phyloP scores from a whole-genome alignment of 2,888 invertebrate species.

The Carterocephalus palaemon region DNA sequence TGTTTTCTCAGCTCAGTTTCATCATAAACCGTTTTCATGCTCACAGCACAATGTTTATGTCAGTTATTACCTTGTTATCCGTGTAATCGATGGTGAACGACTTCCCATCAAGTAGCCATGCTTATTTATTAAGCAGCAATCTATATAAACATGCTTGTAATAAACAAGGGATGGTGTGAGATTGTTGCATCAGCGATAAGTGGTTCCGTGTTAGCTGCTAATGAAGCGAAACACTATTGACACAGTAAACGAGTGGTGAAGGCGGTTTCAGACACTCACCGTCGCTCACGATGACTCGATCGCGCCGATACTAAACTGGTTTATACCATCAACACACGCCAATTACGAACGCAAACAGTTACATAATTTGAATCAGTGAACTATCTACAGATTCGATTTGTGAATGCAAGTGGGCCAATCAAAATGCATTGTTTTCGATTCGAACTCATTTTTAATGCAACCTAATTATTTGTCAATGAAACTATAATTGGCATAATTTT shows the following conservation, averaged over 20 bases:
- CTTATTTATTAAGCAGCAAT: too few relatives aligned
- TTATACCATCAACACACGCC: slow-evolving; percentile 41
- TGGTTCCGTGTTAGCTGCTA: slow-evolving; percentile 32
- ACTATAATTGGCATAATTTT: slow-evolving; percentile 26
- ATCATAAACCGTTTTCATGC: too few relatives aligned
- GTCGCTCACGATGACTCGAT: slow-evolving; percentile 49
- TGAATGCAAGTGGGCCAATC: slow-evolving; percentile 33
- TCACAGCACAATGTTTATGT: too few relatives aligned
- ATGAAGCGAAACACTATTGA: slow-evolving; percentile 41
- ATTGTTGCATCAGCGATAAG: slow-evolving; percentile 14
- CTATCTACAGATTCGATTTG: slow-evolving; percentile 26
- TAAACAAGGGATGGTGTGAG: slow-evolving; percentile 7
- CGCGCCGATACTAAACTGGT: slow-evolving; percentile 33
- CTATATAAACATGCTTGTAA: too few relatives aligned
- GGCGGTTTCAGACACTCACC: slow-evolving; percentile 17
- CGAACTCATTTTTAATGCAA: slow-evolving; percentile 21
- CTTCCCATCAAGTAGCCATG: too few relatives aligned
- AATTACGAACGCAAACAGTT: slow-evolving; percentile 54
- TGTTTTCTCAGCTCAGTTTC: too few relatives aligned
- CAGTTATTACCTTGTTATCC: too few relatives aligned
- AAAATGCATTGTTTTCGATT: slow-evolving; percentile 31
- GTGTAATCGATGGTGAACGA: too few relatives aligned
- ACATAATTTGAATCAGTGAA: slow-evolving; percentile 37
- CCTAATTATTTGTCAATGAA: slow-evolving; percentile 17
- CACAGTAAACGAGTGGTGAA: slow-evolving; percentile 28